Evolutionary conservation across 2,113 vertebrate genomes (phyloP).

Genomic region (Petromus typicus): DNA sequence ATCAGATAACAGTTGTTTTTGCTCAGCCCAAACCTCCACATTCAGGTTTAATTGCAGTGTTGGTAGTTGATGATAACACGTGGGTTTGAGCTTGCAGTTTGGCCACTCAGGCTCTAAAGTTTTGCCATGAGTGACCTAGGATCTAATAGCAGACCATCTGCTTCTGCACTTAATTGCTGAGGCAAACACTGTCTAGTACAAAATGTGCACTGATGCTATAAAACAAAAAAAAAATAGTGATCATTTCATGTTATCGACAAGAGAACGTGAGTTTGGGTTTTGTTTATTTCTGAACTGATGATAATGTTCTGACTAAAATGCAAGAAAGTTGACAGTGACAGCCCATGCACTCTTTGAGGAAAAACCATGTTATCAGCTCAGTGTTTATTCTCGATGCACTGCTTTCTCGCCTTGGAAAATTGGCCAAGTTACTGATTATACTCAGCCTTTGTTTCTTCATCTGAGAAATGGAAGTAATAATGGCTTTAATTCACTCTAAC

Average conservation of each 20-base stretch:
- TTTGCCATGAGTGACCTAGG: neutral
- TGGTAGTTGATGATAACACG: neutral
- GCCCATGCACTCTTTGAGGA: neutral
- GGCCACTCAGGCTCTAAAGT: neutral
- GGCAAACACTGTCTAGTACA: neutral
- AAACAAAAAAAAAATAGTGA: conserved; percentile 7
- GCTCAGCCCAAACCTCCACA: neutral
- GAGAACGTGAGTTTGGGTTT: neutral
- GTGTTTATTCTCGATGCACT: neutral
- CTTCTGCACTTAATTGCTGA: conserved; percentile 55
- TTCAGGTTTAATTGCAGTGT: neutral
- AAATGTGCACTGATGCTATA: neutral
- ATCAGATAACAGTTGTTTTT: neutral
- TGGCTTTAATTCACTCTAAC: neutral
- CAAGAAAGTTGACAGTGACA: neutral
- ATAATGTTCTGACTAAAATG: conserved; percentile 47
- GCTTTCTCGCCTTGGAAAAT: neutral
- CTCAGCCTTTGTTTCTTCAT: conserved; percentile 6
- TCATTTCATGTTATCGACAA: neutral
- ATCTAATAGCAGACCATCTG: conserved; percentile 42
- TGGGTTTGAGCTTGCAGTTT: neutral
- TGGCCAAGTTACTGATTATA: neutral
- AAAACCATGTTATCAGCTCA: neutral
- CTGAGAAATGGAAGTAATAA: neutral
- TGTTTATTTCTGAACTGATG: conserved; percentile 12